Percentiles rank a stretch among this genome's conserved stretches.
These are phyloP conservation scores for Pocillopora grandis DNA, from an alignment of 92 coral and sea anemone genomes.

Conservation along the genomic window DNA sequence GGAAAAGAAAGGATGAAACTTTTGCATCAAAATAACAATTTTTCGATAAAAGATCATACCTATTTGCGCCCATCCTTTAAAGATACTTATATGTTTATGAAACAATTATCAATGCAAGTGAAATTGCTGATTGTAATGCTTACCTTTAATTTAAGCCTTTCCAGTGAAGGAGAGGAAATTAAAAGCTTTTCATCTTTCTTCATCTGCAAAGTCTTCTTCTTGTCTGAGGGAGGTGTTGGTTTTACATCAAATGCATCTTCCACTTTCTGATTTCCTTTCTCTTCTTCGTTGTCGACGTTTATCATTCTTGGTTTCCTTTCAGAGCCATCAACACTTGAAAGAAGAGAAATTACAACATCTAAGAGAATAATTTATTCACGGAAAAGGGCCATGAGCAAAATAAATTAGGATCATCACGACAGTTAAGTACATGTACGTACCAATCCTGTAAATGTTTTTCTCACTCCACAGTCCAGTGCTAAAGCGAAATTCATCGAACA, in stretches of 20 bases:
- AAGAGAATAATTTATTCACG: not conserved
- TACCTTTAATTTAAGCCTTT: constrained; percentile 35
- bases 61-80: not conserved
- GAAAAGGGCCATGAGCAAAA: no score
- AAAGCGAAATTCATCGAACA: no score
- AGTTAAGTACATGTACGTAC: not conserved
- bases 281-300: not conserved
- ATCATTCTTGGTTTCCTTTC: constrained; percentile 6
- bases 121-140: not conserved
- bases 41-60: not conserved
- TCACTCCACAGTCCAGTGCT: no score
- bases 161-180: constrained; percentile 24
- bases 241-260: constrained; percentile 1
- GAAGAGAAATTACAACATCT: not conserved
- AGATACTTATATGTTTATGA: no score
- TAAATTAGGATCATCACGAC: not conserved
- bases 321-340: constrained; percentile 22
- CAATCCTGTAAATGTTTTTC: not conserved
- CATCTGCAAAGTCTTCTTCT: constrained; percentile 21
- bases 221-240: constrained; percentile 37
- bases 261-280: not conserved
- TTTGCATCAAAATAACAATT: no score
- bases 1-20: no score
- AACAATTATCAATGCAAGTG: no score
- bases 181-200: constrained; percentile 20